Evolutionary conservation across 1,140 invertebrate species (phyloP).

Genomic region (Nylanderia fulva): DNA sequence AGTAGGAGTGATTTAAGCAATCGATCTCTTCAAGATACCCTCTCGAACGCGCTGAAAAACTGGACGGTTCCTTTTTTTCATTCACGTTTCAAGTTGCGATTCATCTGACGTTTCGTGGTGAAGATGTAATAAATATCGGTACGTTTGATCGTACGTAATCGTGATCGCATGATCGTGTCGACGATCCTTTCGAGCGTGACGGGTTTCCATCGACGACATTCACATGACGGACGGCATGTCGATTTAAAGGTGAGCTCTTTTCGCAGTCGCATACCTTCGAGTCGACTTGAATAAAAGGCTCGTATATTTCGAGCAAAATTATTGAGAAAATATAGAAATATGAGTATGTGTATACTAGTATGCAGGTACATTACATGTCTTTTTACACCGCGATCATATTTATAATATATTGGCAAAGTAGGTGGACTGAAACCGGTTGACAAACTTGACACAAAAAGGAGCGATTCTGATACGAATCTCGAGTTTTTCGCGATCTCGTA

Average conservation of each 20-base stretch:
- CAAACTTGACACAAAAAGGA: conserved; percentile 6
- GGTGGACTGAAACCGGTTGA: conserved; percentile 24
- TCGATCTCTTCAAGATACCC: neutral
- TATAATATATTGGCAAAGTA: conserved; percentile 5
- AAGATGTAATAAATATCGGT: conserved; percentile 48
- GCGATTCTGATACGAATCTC: neutral
- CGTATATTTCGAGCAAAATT: no score
- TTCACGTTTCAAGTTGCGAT: neutral
- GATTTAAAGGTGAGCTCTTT: conserved; percentile 68
- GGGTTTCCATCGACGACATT: conserved; percentile 74
- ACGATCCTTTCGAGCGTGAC: conserved; percentile 74
- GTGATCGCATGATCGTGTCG: conserved; percentile 71
- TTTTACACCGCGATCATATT: neutral
- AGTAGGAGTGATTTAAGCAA: neutral
- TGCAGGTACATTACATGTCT: no score
- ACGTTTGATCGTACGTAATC: conserved; percentile 48
- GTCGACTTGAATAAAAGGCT: neutral
- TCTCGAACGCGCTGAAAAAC: neutral
- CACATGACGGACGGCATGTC: conserved; percentile 69
- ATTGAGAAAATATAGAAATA: no score
- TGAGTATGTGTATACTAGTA: no score
- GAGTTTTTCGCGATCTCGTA: neutral
- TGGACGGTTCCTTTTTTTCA: neutral
- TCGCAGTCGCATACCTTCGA: neutral
- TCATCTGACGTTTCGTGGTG: neutral